Percentiles rank a stretch among this genome's conserved stretches.
Evolutionary conservation across 2,888 invertebrate species (phyloP).

Genomic region (Beris chalybata): DNA sequence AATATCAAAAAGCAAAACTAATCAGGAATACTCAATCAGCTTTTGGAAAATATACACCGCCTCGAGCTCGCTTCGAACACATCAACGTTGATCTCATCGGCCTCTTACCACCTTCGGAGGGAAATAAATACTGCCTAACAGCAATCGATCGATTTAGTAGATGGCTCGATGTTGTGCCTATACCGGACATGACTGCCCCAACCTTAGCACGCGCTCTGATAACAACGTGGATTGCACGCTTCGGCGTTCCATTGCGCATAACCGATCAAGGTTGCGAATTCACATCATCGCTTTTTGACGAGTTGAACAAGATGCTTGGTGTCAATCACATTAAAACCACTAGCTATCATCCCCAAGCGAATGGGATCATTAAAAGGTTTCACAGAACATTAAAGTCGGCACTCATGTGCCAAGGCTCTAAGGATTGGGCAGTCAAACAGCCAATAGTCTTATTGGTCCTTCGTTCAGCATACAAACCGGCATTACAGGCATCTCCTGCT

Average conservation of each 20-base stretch:
- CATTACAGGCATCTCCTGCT: slow-evolving; percentile 43
- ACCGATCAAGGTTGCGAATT: slow-evolving; percentile 51
- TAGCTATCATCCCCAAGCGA: slow-evolving; percentile 50
- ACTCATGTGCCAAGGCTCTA: slow-evolving; percentile 41
- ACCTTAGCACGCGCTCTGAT: slow-evolving; percentile 34
- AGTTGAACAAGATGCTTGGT: slow-evolving; percentile 42
- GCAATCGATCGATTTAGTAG: slow-evolving; percentile 4
- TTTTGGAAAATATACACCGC: neutral
- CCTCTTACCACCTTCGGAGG: neutral
- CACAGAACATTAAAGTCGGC: slow-evolving; percentile 52
- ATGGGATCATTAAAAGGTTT: slow-evolving; percentile 51
- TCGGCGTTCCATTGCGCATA: slow-evolving; percentile 48
- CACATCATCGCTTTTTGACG: slow-evolving; percentile 44
- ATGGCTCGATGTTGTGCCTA: slow-evolving; percentile 19
- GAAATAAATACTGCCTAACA: slow-evolving; percentile 24
- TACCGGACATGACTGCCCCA: slow-evolving; percentile 34
- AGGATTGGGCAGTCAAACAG: slow-evolving; percentile 44
- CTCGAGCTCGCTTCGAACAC: neutral
- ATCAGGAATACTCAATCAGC: neutral
- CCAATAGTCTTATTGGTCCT: slow-evolving; percentile 48
- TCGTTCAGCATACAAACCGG: slow-evolving; percentile 43
- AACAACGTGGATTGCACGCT: slow-evolving; percentile 52
- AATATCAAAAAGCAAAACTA: slow-evolving; percentile 12
- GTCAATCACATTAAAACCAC: slow-evolving; percentile 44
- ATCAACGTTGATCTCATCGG: neutral